Base-by-base conservation (phyloP, 1,140 invertebrate species). In the Euwallacea similis region DNA sequence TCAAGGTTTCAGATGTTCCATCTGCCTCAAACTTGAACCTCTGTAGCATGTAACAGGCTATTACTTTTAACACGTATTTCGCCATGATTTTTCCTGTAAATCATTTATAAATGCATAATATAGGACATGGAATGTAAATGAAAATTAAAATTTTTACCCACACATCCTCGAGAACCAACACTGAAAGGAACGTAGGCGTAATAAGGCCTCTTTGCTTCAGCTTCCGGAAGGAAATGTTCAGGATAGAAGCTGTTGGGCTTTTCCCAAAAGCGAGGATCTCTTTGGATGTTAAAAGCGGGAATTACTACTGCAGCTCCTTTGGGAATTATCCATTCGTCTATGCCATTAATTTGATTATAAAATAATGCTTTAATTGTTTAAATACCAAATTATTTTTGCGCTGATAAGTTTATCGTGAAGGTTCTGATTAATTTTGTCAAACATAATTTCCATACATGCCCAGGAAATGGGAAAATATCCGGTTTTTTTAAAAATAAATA, bases 191-290 rank as follows among this genome's bases (percentile, higher is more conserved):
- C 86, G 75, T 89, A 93, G 2, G 88, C 84, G 75, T 86, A 91
- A 0, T 87, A 87, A 78, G 90, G 85, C 64, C 88, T 82, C 41
- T 86, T 83, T 47, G 80, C 79, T 41, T 81, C 82, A 76, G 89
- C 88, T 74, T 88, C 86, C 7, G 88, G 86, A 16, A 89, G 78
- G 81, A 94, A 95, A 76, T 91, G 84, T 63, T 94, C 91, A 0
- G 93, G 93, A 80, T 93, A 86, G 78, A 92, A 95, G 58, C 82
- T 81, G 47, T 90, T 85, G 0, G 93, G 92, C 66, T 94, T 85
- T 42, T 87, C 85, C 79, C 88, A 95, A 33, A 86, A 77, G 15
- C 87, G 81, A 2, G 85, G 82, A 77, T 91, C 86, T 44, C 66
- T 64, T 54, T 76, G 75, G 8, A 74, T 62, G 56, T 46, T 63